Conservation (phyloP, 2,888 invertebrate species). For the Apeira syringaria region DNA sequence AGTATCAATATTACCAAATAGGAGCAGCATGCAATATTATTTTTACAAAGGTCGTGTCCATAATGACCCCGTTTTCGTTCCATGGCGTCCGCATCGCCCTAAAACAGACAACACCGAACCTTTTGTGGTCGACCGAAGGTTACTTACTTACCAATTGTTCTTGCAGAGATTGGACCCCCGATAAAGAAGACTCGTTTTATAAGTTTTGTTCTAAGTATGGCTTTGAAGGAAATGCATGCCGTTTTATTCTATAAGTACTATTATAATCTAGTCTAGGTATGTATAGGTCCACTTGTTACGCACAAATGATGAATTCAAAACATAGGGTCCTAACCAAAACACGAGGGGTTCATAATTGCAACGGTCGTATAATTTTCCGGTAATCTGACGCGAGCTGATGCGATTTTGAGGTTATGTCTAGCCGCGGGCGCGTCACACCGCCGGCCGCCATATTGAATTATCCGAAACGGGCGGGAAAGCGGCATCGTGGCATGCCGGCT, state of each 20-base stretch:
- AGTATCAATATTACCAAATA: too few relatives aligned
- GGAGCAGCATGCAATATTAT: too few relatives aligned
- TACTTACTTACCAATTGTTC: too few relatives aligned
- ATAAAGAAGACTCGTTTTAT: too few relatives aligned
- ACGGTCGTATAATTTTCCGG: conserved; percentile 62
- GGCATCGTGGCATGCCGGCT: conserved; percentile 40
- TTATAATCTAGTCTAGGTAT: too few relatives aligned
- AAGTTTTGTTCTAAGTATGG: too few relatives aligned
- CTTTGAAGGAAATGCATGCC: too few relatives aligned
- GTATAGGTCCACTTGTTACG: too few relatives aligned
- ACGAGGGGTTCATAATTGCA: conserved; percentile 45
- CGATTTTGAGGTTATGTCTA: conserved; percentile 67
- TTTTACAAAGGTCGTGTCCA: conserved; percentile 4
- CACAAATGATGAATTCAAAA: neutral
- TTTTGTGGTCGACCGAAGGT: conserved; percentile 15
- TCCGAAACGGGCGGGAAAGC: conserved; percentile 37
- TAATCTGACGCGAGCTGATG: conserved; percentile 64
- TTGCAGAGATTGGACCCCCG: too few relatives aligned
- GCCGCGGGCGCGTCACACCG: conserved; percentile 50
- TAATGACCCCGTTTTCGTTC: conserved; percentile 5
- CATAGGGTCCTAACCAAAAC: conserved; percentile 32
- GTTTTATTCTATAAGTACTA: too few relatives aligned
- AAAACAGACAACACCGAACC: conserved; percentile 18
- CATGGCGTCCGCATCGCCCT: conserved; percentile 17
- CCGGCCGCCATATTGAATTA: conserved; percentile 64